These are phyloP conservation scores for Apis dorsata DNA, from an alignment of 1,140 invertebrate genomes.

Conservation along the genomic window DNA sequence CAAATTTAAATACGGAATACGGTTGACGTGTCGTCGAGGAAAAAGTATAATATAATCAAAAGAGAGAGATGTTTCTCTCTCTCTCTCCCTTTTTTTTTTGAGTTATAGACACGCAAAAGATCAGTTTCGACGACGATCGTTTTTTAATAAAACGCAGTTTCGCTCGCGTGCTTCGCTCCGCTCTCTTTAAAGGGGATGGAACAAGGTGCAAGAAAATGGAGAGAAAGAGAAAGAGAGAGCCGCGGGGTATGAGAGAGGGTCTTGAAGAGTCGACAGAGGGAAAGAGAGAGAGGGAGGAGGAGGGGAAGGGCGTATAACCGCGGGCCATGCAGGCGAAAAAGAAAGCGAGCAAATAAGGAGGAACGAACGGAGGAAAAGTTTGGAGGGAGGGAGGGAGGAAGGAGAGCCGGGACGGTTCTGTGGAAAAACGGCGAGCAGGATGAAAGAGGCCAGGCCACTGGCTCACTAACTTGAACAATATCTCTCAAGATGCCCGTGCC, in stretches of 20 bases:
- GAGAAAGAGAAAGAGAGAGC: too few species aligned
- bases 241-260: background rate
- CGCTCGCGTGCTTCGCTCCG: background rate
- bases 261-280: background rate
- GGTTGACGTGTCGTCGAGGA: conserved; percentile 19
- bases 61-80: conserved; percentile 28
- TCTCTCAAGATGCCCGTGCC: conserved; percentile 52
- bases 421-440: conserved; percentile 13
- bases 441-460: conserved; percentile 44
- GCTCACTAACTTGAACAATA: conserved; percentile 61
- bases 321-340: conserved; percentile 45
- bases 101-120: conserved; percentile 24
- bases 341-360: conserved; percentile 32
- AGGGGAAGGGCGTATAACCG: conserved; percentile 44
- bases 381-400: background rate
- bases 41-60: conserved; percentile 28
- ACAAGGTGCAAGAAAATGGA: background rate
- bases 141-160: conserved; percentile 43
- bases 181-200: conserved; percentile 40
- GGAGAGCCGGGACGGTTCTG: background rate
- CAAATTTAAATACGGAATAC: background rate
- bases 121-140: conserved; percentile 40
- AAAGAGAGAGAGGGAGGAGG: conserved; percentile 6
- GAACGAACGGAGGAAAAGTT: conserved; percentile 1
- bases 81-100: background rate